Evolutionary conservation across 2,113 vertebrate species (phyloP).

Genomic region (Hydropotes inermis): DNA sequence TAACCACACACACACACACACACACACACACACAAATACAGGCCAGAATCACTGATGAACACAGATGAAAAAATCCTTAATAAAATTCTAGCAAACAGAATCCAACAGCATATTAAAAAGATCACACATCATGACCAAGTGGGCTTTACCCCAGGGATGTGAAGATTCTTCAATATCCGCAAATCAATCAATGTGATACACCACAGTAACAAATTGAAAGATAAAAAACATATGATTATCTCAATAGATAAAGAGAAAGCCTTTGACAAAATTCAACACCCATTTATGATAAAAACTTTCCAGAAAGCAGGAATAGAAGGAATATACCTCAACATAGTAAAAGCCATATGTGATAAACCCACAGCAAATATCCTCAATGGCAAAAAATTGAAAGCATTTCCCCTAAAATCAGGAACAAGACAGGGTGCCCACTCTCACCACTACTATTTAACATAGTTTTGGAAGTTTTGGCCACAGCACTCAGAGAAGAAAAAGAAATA

Average conservation of each 20-base stretch:
- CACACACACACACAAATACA: neutral
- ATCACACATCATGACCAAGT: neutral
- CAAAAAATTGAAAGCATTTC: neutral
- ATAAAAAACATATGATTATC: neutral
- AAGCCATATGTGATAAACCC: neutral
- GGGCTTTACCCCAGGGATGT: neutral
- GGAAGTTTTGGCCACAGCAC: neutral
- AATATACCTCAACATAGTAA: neutral
- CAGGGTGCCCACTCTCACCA: neutral
- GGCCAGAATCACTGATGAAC: neutral
- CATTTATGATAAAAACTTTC: neutral
- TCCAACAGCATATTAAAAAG: neutral
- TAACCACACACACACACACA: too few species aligned
- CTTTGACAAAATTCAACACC: neutral
- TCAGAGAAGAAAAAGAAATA: neutral
- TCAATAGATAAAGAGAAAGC: neutral
- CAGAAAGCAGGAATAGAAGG: neutral
- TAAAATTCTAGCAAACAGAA: neutral
- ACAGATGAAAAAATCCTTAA: neutral
- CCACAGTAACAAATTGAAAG: neutral
- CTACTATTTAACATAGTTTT: neutral
- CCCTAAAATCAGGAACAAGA: neutral
- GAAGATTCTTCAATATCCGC: neutral
- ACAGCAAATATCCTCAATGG: neutral
- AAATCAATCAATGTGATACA: neutral